Conservation (phyloP, 2,888 invertebrate genomes). For the Nomada ferruginata region DNA sequence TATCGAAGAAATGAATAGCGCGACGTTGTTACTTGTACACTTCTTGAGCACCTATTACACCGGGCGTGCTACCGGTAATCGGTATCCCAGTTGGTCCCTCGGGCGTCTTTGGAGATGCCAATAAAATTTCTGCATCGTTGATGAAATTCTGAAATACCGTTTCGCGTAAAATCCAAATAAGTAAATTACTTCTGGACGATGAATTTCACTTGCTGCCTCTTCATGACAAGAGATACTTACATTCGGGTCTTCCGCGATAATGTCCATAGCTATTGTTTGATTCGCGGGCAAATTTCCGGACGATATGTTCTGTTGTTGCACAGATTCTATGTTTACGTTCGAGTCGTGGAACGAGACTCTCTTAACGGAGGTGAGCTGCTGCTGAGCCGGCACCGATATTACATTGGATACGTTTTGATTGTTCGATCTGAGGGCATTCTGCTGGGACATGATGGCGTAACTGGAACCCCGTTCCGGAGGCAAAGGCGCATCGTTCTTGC, state of each 20-base stretch:
- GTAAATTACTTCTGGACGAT: too few relatives aligned
- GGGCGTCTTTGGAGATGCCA: conserved; percentile 91
- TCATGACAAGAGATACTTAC: conserved; percentile 85
- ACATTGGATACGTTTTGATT: conserved; percentile 80
- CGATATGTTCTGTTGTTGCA: conserved; percentile 78
- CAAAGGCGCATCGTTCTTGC: conserved; percentile 85
- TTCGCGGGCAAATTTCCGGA: conserved; percentile 82
- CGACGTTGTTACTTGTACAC: conserved; percentile 90
- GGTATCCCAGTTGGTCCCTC: conserved; percentile 85
- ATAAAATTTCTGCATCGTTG: conserved; percentile 91
- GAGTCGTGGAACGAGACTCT: conserved; percentile 91
- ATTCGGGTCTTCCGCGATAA: conserved; percentile 92
- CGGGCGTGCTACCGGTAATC: conserved; percentile 91
- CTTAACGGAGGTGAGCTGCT: conserved; percentile 85
- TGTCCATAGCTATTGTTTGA: conserved; percentile 84
- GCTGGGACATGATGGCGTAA: conserved; percentile 92
- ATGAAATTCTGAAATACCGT: conserved; percentile 88
- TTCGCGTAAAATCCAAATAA: too few relatives aligned
- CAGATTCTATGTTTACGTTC: conserved; percentile 80
- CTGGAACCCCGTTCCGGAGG: conserved; percentile 96
- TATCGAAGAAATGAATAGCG: neutral
- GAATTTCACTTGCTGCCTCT: too few relatives aligned
- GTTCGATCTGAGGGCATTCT: conserved; percentile 84
- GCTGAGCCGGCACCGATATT: conserved; percentile 73
- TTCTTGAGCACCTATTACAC: conserved; percentile 99